Percentiles rank a stretch among this genome's conserved stretches.
Conservation (phyloP, 2,888 invertebrate species). For the Acanthococcus lagerstroemiae region DNA sequence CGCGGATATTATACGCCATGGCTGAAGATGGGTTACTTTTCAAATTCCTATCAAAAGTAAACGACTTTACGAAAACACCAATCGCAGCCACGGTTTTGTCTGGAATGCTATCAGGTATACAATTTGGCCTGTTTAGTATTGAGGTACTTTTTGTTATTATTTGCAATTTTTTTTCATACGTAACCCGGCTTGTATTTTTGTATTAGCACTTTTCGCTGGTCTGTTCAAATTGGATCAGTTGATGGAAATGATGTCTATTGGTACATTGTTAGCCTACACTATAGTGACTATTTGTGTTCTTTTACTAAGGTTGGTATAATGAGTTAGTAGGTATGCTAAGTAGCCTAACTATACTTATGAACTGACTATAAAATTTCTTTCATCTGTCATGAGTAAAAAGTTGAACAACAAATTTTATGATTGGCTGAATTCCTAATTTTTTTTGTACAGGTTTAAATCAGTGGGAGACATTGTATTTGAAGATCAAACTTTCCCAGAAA, state of each 20-base stretch:
- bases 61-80: slow-evolving; percentile 67
- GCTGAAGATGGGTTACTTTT: slow-evolving; percentile 78
- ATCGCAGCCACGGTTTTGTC: slow-evolving; percentile 63
- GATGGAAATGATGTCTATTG: slow-evolving; percentile 95
- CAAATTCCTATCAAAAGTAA: slow-evolving; percentile 56
- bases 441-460: neutral
- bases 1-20: slow-evolving; percentile 83
- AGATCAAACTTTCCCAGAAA: slow-evolving; percentile 1
- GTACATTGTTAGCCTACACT: slow-evolving; percentile 78
- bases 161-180: too few relatives aligned
- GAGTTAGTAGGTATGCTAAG: too few relatives aligned
- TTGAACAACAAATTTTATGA: too few relatives aligned
- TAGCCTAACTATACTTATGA: neutral
- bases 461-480: neutral
- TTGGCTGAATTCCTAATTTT: too few relatives aligned
- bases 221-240: slow-evolving; percentile 82
- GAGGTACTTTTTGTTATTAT: too few relatives aligned
- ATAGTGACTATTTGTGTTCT: slow-evolving; percentile 85
- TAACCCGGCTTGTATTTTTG: too few relatives aligned
- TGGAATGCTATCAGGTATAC: slow-evolving; percentile 64
- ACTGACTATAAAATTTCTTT: too few relatives aligned
- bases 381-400: too few relatives aligned
- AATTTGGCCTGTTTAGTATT: too few relatives aligned
- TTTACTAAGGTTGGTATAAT: slow-evolving; percentile 62
- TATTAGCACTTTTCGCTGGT: slow-evolving; percentile 67